These are phyloP conservation scores for Pantala flavescens DNA, from an alignment of 1,140 invertebrate genomes.

Conservation along the genomic window DNA sequence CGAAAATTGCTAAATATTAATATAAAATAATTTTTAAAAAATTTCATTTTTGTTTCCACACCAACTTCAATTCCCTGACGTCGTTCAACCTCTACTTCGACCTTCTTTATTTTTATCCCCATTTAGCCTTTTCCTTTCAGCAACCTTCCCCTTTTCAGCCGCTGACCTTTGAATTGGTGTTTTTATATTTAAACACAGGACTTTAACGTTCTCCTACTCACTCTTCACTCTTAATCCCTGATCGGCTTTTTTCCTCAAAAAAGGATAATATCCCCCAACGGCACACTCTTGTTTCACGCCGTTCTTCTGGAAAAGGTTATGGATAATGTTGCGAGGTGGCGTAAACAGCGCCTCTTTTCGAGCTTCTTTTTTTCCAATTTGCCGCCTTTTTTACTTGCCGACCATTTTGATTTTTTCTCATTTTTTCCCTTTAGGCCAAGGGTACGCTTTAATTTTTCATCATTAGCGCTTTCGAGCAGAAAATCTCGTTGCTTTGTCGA, in stretches of 20 bases:
- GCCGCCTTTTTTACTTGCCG: too few species aligned
- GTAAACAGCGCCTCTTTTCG: neutral
- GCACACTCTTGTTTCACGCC: neutral
- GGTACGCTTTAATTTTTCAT: too few species aligned
- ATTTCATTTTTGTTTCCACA: too few species aligned
- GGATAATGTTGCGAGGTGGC: neutral
- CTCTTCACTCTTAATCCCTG: conserved; percentile 4
- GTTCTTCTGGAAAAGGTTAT: neutral
- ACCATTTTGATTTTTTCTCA: too few species aligned
- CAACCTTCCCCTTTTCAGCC: neutral
- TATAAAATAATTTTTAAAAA: too few species aligned
- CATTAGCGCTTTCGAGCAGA: too few species aligned
- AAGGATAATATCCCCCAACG: neutral
- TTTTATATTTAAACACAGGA: neutral
- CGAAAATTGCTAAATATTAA: too few species aligned
- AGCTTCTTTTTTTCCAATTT: too few species aligned
- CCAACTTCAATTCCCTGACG: too few species aligned
- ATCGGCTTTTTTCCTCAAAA: neutral
- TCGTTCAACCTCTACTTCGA: neutral
- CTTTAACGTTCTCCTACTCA: neutral
- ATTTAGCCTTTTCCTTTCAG: neutral
- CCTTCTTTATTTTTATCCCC: neutral
- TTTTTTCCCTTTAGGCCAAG: too few species aligned
- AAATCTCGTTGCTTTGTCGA: too few species aligned
- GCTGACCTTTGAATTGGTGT: neutral